Conservation (phyloP, 1,140 invertebrate genomes). For the Drosophila guanche region DNA sequence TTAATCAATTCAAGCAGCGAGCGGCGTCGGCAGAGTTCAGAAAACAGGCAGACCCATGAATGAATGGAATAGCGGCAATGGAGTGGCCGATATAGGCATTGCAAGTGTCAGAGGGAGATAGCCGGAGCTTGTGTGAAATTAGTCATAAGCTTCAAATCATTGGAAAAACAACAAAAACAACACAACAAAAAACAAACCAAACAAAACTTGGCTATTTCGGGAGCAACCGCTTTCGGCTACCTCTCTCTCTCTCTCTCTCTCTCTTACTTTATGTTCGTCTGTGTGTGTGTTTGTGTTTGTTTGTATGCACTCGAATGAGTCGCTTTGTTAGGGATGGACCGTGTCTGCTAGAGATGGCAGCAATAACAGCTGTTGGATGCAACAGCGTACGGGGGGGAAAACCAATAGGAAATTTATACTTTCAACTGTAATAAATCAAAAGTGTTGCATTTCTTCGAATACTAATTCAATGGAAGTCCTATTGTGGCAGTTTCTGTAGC, state of each 20-base stretch:
- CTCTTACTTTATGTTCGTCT: conserved; percentile 2
- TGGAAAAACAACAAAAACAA: conserved; percentile 17
- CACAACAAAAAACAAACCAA: conserved; percentile 17
- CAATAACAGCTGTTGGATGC: not conserved
- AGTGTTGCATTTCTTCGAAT: too few species aligned
- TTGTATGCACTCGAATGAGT: conserved; percentile 20
- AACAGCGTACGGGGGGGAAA: too few species aligned
- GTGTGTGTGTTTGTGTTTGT: conserved; percentile 20
- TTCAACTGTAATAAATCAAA: too few species aligned
- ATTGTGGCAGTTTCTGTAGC: too few species aligned
- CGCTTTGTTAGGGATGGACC: conserved; percentile 30
- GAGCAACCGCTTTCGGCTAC: conserved; percentile 64
- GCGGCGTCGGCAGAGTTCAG: conserved; percentile 27
- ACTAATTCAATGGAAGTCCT: too few species aligned
- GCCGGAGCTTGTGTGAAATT: conserved; percentile 16
- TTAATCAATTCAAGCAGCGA: too few species aligned
- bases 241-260: conserved; percentile 14
- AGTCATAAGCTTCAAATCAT: conserved; percentile 50
- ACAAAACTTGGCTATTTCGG: conserved; percentile 72
- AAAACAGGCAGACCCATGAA: conserved; percentile 8
- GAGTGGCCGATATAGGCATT: too few species aligned
- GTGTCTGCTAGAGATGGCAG: not conserved
- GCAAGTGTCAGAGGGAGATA: too few species aligned
- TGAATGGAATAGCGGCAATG: conserved; percentile 14
- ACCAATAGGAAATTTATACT: too few species aligned